These are phyloP conservation scores for Tenthredo scrophulariae DNA, from an alignment of 2,888 invertebrate genomes.

Conservation along the genomic window DNA sequence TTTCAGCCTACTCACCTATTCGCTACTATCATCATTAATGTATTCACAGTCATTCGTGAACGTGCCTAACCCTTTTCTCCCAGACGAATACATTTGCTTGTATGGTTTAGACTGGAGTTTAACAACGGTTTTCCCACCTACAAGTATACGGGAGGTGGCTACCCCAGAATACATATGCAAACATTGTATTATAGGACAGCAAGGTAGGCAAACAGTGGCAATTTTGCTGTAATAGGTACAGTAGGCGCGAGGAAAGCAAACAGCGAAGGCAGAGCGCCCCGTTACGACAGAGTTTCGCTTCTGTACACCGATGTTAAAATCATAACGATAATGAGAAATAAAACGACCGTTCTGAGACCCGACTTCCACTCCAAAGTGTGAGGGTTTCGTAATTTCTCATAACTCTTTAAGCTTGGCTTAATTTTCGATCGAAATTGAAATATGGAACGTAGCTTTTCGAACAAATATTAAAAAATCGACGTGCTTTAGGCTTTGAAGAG, in stretches of 20 bases:
- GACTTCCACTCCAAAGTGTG: background rate
- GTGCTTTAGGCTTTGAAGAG: background rate
- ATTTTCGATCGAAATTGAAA: background rate
- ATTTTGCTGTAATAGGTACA: conserved; percentile 39
- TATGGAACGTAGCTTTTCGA: background rate
- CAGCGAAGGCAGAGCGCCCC: background rate
- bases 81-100: background rate
- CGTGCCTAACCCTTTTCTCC: background rate
- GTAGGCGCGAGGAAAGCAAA: conserved; percentile 38
- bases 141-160: background rate
- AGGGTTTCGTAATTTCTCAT: background rate
- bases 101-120: background rate
- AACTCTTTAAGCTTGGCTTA: background rate
- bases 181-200: conserved; percentile 32
- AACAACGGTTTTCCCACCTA: background rate
- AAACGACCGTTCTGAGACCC: background rate
- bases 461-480: background rate
- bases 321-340: conserved; percentile 39
- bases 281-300: conserved; percentile 14
- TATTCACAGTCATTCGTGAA: conserved; percentile 18
- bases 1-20: background rate
- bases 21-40: background rate
- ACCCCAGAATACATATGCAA: conserved; percentile 33
- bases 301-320: conserved; percentile 18
- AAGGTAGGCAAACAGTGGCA: conserved; percentile 35